Conservation (phyloP, 2,797 vertebrate species). For the Oryzias sinensis region DNA sequence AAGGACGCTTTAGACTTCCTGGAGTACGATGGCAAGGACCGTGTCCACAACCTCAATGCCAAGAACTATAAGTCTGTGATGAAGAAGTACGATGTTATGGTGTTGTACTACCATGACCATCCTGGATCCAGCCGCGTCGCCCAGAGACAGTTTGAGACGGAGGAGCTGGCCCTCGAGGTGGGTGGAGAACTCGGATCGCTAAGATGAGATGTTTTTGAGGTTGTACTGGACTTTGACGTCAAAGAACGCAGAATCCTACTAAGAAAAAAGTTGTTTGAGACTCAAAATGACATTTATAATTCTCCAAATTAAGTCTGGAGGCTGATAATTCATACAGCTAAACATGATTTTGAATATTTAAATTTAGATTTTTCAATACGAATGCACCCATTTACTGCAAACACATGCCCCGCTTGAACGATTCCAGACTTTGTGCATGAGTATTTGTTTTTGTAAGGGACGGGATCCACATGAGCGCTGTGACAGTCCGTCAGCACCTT, state of each 20-base stretch:
- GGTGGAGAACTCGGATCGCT: conserved; percentile 41
- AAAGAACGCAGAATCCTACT: background rate
- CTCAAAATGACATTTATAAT: background rate
- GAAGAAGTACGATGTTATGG: conserved; percentile 88
- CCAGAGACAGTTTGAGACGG: conserved; percentile 86
- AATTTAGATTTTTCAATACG: background rate
- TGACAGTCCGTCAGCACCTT: conserved; percentile 7
- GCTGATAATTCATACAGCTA: background rate
- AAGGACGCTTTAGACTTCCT: conserved; percentile 83
- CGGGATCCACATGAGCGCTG: conserved; percentile 18
- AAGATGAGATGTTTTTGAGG: conserved; percentile 1
- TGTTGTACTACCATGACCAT: conserved; percentile 89
- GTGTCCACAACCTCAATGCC: conserved; percentile 82
- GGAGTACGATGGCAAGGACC: conserved; percentile 85
- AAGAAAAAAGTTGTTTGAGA: background rate
- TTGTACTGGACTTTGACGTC: background rate
- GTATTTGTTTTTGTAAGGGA: conserved; percentile 8
- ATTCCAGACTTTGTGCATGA: conserved; percentile 2
- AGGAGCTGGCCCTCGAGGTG: conserved; percentile 90
- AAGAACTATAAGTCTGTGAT: conserved; percentile 88
- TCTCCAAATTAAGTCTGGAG: background rate
- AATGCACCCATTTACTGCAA: background rate
- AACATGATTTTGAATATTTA: background rate
- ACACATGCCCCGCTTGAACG: background rate
- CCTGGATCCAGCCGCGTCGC: conserved; percentile 82